Evolutionary conservation across 2,888 invertebrate genomes (phyloP), one percentile per base, ranked within the genome.

Genomic region (Drosophila austrosaltans): DNA sequence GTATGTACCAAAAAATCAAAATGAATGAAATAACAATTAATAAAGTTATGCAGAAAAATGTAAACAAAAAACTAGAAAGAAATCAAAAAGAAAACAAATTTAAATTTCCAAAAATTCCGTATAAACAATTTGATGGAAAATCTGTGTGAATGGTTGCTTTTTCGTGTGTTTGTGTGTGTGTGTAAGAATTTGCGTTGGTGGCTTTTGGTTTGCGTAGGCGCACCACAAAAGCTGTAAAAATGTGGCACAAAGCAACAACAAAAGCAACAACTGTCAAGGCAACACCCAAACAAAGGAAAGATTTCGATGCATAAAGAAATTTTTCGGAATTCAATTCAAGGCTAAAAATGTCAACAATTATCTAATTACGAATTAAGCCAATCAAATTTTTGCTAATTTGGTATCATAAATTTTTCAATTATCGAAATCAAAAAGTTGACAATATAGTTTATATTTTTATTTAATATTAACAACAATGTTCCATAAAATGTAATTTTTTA

Each of bases 121-220:
- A 36, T 64, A 64, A 58, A 64, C 64, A 64, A 64, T 48, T 64
- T 48, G 42, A 44, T 48, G 48, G 25, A 48, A 48, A 57, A 39
- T 57, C 22, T 57, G 39, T 39, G 36, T 30, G 60, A 25, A 42
- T 59, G 39, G 39, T 20, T 57, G 3, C 20, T 2, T 40, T 4
- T 40, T 12, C 40, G 7, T 30, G 30, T 28, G 25, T 44, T 20
- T 54, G 61, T 42, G 28, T 57, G 56, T 65, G 68, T 57, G 64
- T 66, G 61, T 39, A 75, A 78, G 72, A 78, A 82, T 84, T 82
- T 76, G 85, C 80, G 85, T 76, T 53, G 80, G 82, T 69, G 67
- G 69, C 73, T 69, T 71, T 68, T 42, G 40, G 40, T 63, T 71
- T 57, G 79, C 69, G 81, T 83, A 72, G 86, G 77, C 59, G 62